Conservation (phyloP, 2,113 vertebrate genomes). For the Meriones unguiculatus region DNA sequence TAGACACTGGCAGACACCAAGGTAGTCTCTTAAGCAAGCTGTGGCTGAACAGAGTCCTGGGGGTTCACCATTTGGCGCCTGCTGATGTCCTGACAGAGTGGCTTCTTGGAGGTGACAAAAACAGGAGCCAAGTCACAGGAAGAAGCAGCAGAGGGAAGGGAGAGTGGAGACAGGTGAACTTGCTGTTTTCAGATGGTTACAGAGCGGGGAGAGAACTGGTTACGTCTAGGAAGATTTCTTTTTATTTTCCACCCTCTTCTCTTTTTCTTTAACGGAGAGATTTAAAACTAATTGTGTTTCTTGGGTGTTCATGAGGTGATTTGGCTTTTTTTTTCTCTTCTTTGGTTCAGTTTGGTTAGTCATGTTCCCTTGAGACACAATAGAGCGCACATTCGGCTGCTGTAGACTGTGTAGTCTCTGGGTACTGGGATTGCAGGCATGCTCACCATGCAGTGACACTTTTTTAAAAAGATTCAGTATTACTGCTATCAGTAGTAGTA, state of each 20-base stretch:
- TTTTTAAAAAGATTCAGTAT: too few relatives aligned
- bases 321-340: neutral
- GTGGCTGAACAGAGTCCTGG: neutral
- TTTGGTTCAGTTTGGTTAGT: neutral
- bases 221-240: neutral
- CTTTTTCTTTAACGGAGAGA: neutral
- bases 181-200: conserved; percentile 13
- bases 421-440: neutral
- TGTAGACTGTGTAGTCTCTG: neutral
- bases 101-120: conserved; percentile 6
- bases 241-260: neutral
- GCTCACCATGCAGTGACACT: neutral
- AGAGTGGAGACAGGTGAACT: neutral
- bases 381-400: neutral
- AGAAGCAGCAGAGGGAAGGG: neutral
- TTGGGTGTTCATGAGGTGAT: conserved; percentile 18
- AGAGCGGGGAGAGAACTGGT: conserved; percentile 12
- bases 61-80: conserved; percentile 12
- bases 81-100: neutral
- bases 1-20: neutral
- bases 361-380: neutral
- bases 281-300: conserved; percentile 7
- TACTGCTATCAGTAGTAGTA: too few relatives aligned
- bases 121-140: conserved; percentile 25
- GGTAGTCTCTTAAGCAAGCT: neutral